phyloP scores from a whole-genome alignment of 2,888 invertebrate genomes.

The Tenodera sinensis region DNA sequence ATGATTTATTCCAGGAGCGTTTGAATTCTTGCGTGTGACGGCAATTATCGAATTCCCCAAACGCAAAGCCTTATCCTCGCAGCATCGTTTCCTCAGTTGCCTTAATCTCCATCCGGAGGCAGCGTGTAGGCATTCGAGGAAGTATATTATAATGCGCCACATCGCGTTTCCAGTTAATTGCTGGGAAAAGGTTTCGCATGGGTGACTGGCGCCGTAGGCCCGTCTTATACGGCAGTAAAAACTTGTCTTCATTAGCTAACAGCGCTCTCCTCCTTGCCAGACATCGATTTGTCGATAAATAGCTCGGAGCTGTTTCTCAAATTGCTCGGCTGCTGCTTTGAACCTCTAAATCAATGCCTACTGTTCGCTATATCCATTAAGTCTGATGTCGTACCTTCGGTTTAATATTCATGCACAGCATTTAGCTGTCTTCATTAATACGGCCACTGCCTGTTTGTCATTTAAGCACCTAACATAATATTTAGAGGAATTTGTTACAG shows the following conservation, averaged over 20 bases:
- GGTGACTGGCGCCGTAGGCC: neutral
- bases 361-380: neutral
- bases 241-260: neutral
- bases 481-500: too few relatives aligned
- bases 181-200: neutral
- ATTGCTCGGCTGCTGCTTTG: neutral
- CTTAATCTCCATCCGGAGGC: neutral
- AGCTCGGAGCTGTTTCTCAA: neutral
- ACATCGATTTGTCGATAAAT: neutral
- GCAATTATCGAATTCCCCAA: neutral
- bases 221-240: neutral
- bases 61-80: neutral
- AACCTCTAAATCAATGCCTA: neutral
- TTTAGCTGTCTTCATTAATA: too few relatives aligned
- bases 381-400: neutral
- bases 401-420: neutral
- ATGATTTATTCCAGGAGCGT: neutral
- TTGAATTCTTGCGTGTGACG: neutral
- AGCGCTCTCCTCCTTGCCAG: neutral
- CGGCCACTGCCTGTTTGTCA: too few relatives aligned
- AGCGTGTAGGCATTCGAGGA: neutral
- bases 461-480: too few relatives aligned
- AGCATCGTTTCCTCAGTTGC: neutral
- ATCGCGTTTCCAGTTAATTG: neutral
- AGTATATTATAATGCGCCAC: neutral